Base-by-base conservation (phyloP, 1,140 invertebrate genomes). In the Globodera ellingtonae region DNA sequence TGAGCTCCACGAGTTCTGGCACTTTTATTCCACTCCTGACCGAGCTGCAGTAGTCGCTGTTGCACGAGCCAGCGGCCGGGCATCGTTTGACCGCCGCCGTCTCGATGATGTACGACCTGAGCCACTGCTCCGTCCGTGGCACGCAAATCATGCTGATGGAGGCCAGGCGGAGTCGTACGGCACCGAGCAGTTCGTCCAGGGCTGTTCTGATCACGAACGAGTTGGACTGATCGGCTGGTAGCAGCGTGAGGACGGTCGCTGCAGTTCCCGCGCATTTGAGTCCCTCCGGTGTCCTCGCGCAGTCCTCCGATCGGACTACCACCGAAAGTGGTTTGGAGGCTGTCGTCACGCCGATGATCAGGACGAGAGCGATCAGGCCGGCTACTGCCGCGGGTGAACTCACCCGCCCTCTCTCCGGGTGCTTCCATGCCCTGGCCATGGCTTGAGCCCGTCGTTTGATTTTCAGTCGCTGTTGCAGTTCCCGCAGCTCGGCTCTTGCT, bases 11-110 rank as follows among this genome's bases (percentile, higher is more conserved):
- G 3, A 72, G 21, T 72, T 72, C 70, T 0, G 46, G 15, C 5
- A 72, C 70, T 13, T 24, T 47, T 3, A 5, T 24, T 8, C 50
- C 50, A 3, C 15, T 46, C 15, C 70, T 13, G 0, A 72, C 70
- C 46, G 46, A 47, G 18, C 50, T 50, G 21, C 70, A 72, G 8
- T 15, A 15, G 7, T 24, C 7, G 15, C 3, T 8, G 15, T 47
- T 15, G 70, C 70, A 72, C 4, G 70, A 72, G 5, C 70, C 70
- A 3, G 70, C 70, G 6, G 44, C 13, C 15, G 70, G 70, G 70
- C 70, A 72, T 72, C 70, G 15, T 72, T 72, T 72, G 3, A 72
- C 70, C 44, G 70, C 70, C 6, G 21, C 21, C 6, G 21, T 15
- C 15, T 15, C 5, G 70, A 72, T 24, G 13, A 15, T 15, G 21